Base-by-base conservation (phyloP, 2,113 vertebrate species). In the Hippocampus mohnikei region DNA sequence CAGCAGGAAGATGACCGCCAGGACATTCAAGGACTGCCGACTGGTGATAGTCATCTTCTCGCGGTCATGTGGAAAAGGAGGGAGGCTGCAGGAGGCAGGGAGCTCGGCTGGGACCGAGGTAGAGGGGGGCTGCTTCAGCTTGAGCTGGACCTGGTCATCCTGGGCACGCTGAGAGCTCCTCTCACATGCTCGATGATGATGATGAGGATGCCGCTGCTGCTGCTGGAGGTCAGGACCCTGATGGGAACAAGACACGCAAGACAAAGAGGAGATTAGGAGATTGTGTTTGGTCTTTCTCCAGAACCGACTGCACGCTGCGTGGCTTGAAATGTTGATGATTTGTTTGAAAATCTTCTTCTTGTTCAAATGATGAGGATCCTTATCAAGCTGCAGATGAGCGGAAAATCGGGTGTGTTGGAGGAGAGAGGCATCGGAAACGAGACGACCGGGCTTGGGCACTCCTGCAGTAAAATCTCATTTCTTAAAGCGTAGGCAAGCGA, bases 21-120 rank as follows among this genome's bases (percentile, higher is more conserved):
- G 94, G 91, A 92, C 92, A 84, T 95, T 95, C 91, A 95, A 85
- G 93, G 94, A 92, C 92, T 92, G 94, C 83, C 87, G 93, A 91
- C 93, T 94, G 94, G 94, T 95, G 93, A 94, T 93, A 94, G 94
- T 96, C 97, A 99, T 99, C 93, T 87, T 97, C 92, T 87, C 90
- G 91, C 93, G 94, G 89, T 95, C 96, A 96, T 95, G 83, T 74
- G 82, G 78, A 81, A 88, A 77, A 60, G 77, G 66, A 77, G 80
- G 84, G 72, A 70, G 82, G 86, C 87, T 78, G 81, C 72, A 62
- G 73, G 56, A 74, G 83, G 80, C 72, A 71, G 62, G 73, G 53
- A 73, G 83, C 78, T 71, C 46, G 67, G 65, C 12, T 53, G 67
- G 71, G 66, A 66, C 74, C 74, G 56, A 60, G 29, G 23, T 72